Evolutionary conservation across 1,140 invertebrate species (phyloP).

Genomic region (Varroa destructor): DNA sequence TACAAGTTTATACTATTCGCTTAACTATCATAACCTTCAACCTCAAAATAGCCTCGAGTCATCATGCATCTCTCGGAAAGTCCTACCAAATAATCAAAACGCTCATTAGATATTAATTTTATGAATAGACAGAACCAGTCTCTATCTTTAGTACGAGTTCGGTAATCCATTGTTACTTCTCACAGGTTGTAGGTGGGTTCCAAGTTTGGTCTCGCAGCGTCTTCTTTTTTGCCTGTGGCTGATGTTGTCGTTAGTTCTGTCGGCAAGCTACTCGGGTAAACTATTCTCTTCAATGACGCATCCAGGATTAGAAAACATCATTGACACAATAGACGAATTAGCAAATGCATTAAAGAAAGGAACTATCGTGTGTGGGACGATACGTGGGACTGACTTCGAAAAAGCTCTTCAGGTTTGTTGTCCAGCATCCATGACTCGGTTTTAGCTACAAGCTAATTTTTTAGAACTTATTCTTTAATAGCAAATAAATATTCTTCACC

Average conservation of each 20-base stretch:
- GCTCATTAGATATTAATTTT: no score
- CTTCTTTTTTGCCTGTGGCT: not conserved
- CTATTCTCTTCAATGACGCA: constrained; percentile 16
- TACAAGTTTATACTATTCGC: no score
- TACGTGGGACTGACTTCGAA: constrained; percentile 1
- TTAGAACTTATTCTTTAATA: no score
- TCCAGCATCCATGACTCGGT: no score
- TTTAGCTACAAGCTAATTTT: no score
- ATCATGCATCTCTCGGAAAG: no score
- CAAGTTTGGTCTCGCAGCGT: not conserved
- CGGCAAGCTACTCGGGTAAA: not conserved
- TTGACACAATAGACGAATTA: not conserved
- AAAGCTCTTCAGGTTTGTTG: constrained; percentile 3
- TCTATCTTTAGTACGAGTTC: no score
- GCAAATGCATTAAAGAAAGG: not conserved
- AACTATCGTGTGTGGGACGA: not conserved
- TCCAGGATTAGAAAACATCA: constrained; percentile 14
- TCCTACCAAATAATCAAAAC: no score
- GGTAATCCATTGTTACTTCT: not conserved
- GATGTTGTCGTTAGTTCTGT: constrained; percentile 7
- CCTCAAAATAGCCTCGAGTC: no score
- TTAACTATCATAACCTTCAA: no score
- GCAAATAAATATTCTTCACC: no score
- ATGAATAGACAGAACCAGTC: no score
- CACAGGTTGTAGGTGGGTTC: not conserved